Conservation (phyloP, 1,140 invertebrate genomes). For the Drosophila melanica region DNA sequence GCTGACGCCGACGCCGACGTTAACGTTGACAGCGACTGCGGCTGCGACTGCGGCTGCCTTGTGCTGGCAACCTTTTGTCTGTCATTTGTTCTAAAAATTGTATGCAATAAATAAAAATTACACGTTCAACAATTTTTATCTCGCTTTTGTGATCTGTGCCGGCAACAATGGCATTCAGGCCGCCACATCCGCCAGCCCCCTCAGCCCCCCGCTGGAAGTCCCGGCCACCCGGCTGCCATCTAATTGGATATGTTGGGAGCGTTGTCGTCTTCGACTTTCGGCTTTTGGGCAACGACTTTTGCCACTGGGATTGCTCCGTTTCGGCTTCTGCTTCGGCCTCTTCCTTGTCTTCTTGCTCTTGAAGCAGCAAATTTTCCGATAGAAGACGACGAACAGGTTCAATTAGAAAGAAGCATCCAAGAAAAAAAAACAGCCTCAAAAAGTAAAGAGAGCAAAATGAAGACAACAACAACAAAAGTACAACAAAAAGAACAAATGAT, state of each 20-base stretch:
- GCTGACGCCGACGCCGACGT: background rate
- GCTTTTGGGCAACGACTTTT: slow-evolving; percentile 34
- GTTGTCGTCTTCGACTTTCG: slow-evolving; percentile 60
- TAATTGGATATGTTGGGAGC: slow-evolving; percentile 75
- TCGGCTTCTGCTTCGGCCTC: slow-evolving; percentile 12
- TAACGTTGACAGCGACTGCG: slow-evolving; percentile 1
- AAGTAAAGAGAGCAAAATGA: background rate
- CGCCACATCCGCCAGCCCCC: slow-evolving; percentile 6
- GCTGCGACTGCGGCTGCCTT: slow-evolving; percentile 15
- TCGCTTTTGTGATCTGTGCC: slow-evolving; percentile 62
- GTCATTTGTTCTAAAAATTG: slow-evolving; percentile 82
- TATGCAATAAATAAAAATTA: slow-evolving; percentile 83
- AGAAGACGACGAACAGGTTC: slow-evolving; percentile 9
- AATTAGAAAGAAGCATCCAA: slow-evolving; percentile 20
- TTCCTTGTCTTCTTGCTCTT: slow-evolving; percentile 23
- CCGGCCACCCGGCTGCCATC: slow-evolving; percentile 38
- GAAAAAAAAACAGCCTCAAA: slow-evolving; percentile 9
- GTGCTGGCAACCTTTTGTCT: slow-evolving; percentile 53
- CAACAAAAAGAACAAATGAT: background rate
- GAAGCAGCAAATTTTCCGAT: slow-evolving; percentile 5
- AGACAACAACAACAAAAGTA: background rate
- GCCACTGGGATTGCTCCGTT: background rate
- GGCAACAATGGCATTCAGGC: slow-evolving; percentile 34
- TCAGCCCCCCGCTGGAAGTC: background rate
- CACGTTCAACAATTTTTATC: slow-evolving; percentile 77